Evolutionary conservation across 2,888 invertebrate genomes (phyloP).

Genomic region (Amphipyra berbera): DNA sequence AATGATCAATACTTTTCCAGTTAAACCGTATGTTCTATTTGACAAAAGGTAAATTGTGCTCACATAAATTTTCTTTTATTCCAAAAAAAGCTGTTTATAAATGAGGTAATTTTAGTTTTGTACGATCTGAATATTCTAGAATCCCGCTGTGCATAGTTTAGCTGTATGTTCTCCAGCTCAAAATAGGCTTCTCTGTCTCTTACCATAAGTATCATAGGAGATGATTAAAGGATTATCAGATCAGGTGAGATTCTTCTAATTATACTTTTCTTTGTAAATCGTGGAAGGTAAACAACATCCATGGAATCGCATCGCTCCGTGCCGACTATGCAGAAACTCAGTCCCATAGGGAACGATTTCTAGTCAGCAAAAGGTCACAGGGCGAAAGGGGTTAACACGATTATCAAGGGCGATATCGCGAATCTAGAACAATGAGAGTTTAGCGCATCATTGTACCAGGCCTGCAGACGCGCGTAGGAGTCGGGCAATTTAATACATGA

Average conservation of each 20-base stretch:
- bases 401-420: conserved; percentile 33
- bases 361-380: conserved; percentile 12
- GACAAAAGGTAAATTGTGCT: conserved; percentile 10
- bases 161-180: not conserved
- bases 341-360: too few relatives aligned
- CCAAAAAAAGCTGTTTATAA: not conserved
- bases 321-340: too few relatives aligned
- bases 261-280: too few relatives aligned
- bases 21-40: conserved; percentile 15
- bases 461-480: conserved; percentile 69
- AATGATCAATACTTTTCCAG: conserved; percentile 42
- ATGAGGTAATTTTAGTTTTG: conserved; percentile 6
- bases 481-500: conserved; percentile 59
- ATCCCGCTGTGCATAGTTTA: not conserved
- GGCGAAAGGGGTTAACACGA: conserved; percentile 30
- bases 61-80: not conserved
- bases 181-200: not conserved
- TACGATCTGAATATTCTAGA: not conserved
- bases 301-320: too few relatives aligned
- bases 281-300: too few relatives aligned
- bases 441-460: conserved; percentile 64
- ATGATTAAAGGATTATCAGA: conserved; percentile 4
- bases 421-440: conserved; percentile 40
- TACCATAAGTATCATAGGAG: not conserved
- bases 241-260: not conserved